Conservation (phyloP, 2,113 vertebrate species). For the Pholis gunnellus region DNA sequence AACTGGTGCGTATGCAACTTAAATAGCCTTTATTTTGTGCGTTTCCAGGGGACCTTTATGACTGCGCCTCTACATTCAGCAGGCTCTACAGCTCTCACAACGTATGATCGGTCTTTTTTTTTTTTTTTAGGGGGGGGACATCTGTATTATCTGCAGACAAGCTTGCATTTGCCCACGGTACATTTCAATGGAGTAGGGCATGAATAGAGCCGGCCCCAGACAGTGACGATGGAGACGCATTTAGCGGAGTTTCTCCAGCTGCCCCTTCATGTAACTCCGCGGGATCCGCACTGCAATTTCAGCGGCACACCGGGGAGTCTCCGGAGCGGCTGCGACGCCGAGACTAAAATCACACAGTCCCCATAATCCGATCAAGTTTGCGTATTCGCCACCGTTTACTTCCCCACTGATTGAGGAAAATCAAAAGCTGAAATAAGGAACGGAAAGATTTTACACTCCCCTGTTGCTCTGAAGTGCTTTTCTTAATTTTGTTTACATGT, state of each 20-base stretch:
- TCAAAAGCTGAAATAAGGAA: not conserved
- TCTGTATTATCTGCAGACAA: not conserved
- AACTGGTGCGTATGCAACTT: conserved; percentile 32
- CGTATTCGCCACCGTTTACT: conserved; percentile 49
- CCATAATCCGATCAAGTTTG: conserved; percentile 65
- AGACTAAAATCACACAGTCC: conserved; percentile 40
- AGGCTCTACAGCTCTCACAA: not conserved
- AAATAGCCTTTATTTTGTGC: conserved; percentile 14
- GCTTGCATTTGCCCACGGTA: not conserved
- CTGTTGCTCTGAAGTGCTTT: conserved; percentile 1
- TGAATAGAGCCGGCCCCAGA: conserved; percentile 37
- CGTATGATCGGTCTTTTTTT: not conserved
- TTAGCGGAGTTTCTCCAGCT: conserved; percentile 69
- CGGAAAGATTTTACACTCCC: not conserved
- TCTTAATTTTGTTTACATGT: not conserved
- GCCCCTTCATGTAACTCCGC: conserved; percentile 66
- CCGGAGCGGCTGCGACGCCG: conserved; percentile 49
- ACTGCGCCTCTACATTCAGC: conserved; percentile 22
- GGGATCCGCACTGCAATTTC: conserved; percentile 70
- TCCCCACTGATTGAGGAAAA: not conserved
- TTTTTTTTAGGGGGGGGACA: not conserved
- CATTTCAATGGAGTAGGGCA: not conserved
- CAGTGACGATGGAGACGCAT: conserved; percentile 50
- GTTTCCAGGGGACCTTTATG: conserved; percentile 12
- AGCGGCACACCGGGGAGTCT: conserved; percentile 71